Evolutionary conservation across 2,888 invertebrate species (phyloP).

Genomic region (Rosalia funebris): DNA sequence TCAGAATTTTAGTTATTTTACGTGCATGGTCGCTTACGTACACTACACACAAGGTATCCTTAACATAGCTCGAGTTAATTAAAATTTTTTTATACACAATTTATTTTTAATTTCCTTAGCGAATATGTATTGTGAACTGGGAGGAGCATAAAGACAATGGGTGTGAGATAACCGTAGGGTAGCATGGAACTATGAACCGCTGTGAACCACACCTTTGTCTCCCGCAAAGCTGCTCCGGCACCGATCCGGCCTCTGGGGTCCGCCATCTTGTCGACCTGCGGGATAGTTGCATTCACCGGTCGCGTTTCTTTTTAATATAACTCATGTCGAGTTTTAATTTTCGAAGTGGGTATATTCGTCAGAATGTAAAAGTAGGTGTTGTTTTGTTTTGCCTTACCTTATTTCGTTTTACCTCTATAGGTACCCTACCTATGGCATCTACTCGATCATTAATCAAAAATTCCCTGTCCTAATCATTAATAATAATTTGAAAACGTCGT

Average conservation of each 20-base stretch:
- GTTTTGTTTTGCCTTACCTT: slow-evolving; percentile 49
- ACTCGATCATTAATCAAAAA: slow-evolving; percentile 43
- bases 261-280: slow-evolving; percentile 59
- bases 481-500: slow-evolving; percentile 13
- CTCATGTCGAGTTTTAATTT: slow-evolving; percentile 57
- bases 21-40: background rate
- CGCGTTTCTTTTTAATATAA: slow-evolving; percentile 46
- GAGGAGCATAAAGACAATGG: slow-evolving; percentile 59
- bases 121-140: slow-evolving; percentile 40
- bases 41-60: background rate
- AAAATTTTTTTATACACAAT: slow-evolving; percentile 2
- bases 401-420: slow-evolving; percentile 32
- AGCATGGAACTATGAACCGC: slow-evolving; percentile 46
- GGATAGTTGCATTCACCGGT: slow-evolving; percentile 40
- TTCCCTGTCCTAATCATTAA: slow-evolving; percentile 17
- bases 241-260: slow-evolving; percentile 42
- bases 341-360: slow-evolving; percentile 54
- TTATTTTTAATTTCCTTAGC: slow-evolving; percentile 8
- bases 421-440: slow-evolving; percentile 22
- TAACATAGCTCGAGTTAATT: background rate
- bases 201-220: slow-evolving; percentile 57
- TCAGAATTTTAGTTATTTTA: background rate
- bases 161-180: slow-evolving; percentile 55
- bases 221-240: slow-evolving; percentile 52
- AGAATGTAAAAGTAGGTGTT: slow-evolving; percentile 55